Percentiles rank a stretch among this genome's conserved stretches.
Conservation (phyloP, 2,888 invertebrate genomes). For the Agriotes lineatus region DNA sequence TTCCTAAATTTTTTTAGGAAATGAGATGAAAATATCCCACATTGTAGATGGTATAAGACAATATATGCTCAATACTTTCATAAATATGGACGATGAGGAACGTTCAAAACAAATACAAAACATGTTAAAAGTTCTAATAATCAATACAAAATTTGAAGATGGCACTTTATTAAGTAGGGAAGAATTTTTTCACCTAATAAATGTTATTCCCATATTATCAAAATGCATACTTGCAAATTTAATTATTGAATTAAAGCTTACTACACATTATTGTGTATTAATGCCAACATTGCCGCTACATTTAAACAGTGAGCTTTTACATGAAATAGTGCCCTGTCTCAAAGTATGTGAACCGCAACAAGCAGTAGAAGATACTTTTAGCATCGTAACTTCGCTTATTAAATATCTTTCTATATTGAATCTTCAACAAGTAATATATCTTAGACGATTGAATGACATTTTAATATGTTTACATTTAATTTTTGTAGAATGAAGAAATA, state of each 20-base stretch:
- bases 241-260: slow-evolving; percentile 41
- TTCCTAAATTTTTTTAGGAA: slow-evolving; percentile 51
- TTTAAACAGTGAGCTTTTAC: slow-evolving; percentile 37
- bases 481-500: slow-evolving; percentile 50
- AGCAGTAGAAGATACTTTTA: slow-evolving; percentile 48
- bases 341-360: slow-evolving; percentile 51
- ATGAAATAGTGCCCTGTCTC: slow-evolving; percentile 55
- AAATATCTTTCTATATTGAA: neutral
- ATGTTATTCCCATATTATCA: slow-evolving; percentile 57
- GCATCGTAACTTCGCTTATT: slow-evolving; percentile 42
- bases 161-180: slow-evolving; percentile 49
- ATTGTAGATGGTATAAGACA: slow-evolving; percentile 12
- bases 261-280: slow-evolving; percentile 36
- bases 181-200: slow-evolving; percentile 57
- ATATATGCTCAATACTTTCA: slow-evolving; percentile 3
- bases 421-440: too few species aligned
- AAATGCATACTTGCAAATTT: slow-evolving; percentile 56
- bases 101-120: slow-evolving; percentile 41
- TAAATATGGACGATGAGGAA: neutral
- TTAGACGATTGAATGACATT: too few species aligned
- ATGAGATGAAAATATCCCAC: slow-evolving; percentile 50
- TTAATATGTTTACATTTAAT: too few species aligned
- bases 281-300: slow-evolving; percentile 35
- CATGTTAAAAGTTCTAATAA: slow-evolving; percentile 53
- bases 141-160: slow-evolving; percentile 58